Base-by-base conservation (phyloP, 2,888 invertebrate genomes). In the Eurytoma adleriae region DNA sequence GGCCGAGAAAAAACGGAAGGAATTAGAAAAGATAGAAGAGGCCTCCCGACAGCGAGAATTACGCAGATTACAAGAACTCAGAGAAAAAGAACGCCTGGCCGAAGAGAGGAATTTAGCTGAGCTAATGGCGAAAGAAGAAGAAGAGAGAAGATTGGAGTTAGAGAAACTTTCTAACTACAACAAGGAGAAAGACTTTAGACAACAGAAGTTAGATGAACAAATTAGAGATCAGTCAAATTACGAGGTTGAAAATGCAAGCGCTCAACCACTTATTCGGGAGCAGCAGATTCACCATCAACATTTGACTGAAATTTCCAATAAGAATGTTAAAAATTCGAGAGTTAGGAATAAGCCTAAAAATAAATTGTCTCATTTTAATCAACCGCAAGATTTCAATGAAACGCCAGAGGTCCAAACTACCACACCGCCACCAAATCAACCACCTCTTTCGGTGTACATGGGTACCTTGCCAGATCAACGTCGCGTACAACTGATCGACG, bases 371-470 rank as follows among this genome's bases (percentile, higher is more conserved):
- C 82, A 84, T 2, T 82, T 67, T 27, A 73, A 79, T 14, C 56
- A 59, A 50, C 72, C 52, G n/a, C 67, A 75, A 3, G 83, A 81
- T 54, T 69, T 77, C 16, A 24, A 40, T 0, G 69, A 84, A 62
- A 12, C 77, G 30, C 13, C n/a, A 10, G 75, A 72, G 27, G n/a
- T 20, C 2, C 74, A 78, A 18, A 20, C 74, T 2, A 76, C 78
- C 1, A 77, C 84, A 52, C 88, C 90, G 0, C 89, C 91, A 0
- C 95, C 96, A 0, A 96, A 97, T 89, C 96, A 96, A 88, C 96
- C 96, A 1, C 96, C 96, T 0, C 89, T 97, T 66, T 96, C 96
- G 1, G 95, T 97, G 83, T 97, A 95, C 87, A 93, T 96, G 92
- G 92, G 88, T 0, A 84, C 80, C 92, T 85, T 91, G 91, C 78